Evolutionary conservation across 2,888 invertebrate species (phyloP).

Genomic region (Dexiosoma caninum): DNA sequence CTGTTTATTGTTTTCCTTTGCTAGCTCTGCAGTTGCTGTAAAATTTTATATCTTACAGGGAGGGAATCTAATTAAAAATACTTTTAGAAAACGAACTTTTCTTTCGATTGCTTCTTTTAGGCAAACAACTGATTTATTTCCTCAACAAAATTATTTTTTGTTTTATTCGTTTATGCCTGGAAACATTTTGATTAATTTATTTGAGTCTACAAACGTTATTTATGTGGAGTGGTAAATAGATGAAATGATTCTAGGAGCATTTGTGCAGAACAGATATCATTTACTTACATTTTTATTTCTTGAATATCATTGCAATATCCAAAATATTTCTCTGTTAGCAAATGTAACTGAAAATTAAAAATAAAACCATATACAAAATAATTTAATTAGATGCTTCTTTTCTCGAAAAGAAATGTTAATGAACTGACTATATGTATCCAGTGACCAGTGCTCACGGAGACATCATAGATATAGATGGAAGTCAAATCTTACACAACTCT

Average conservation of each 20-base stretch:
- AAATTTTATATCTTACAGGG: slow-evolving; percentile 14
- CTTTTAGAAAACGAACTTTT: neutral
- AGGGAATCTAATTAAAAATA: slow-evolving; percentile 45
- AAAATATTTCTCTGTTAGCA: neutral
- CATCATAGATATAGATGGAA: no score
- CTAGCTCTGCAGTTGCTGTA: neutral
- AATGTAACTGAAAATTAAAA: slow-evolving; percentile 1
- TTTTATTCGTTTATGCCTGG: neutral
- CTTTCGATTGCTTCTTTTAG: neutral
- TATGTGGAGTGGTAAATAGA: neutral
- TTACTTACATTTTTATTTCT: neutral
- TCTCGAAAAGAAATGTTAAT: no score
- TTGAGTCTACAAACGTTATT: neutral
- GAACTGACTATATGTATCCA: no score
- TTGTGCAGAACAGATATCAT: slow-evolving; percentile 5
- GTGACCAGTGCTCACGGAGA: no score
- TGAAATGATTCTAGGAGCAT: slow-evolving; percentile 9
- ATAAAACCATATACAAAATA: no score
- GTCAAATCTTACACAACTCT: no score
- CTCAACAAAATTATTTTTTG: neutral
- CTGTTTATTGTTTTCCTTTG: slow-evolving; percentile 9
- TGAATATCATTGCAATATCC: neutral
- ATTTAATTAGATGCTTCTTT: neutral
- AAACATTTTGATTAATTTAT: slow-evolving; percentile 45
- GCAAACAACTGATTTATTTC: slow-evolving; percentile 33